A percentile compares a stretch with the other conserved stretches of the same genome.
Evolutionary conservation across 1,140 invertebrate genomes (phyloP).

Genomic region (Berghia stephanieae): DNA sequence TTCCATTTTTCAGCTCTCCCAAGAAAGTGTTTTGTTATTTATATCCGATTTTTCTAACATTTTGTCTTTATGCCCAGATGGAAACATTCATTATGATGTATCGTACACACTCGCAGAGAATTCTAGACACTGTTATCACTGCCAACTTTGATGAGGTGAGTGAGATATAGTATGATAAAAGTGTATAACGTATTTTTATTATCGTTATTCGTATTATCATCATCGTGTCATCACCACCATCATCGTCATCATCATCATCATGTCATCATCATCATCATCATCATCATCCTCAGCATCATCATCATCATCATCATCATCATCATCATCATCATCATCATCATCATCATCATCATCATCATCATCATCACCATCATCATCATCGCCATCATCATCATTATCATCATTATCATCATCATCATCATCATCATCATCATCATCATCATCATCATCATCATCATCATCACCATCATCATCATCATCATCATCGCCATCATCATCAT

Average conservation of each 20-base stretch:
- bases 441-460: constrained; percentile 9
- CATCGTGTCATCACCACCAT: no score
- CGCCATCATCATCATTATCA: not conserved
- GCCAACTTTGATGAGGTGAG: constrained; percentile 71
- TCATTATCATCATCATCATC: not conserved
- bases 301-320: constrained; percentile 2
- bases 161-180: not conserved
- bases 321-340: constrained; percentile 2
- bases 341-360: constrained; percentile 2
- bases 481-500: not conserved
- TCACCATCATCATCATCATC: not conserved
- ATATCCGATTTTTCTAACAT: not conserved
- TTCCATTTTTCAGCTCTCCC: not conserved
- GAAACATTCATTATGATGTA: constrained; percentile 72
- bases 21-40: not conserved
- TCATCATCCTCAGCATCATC: not conserved
- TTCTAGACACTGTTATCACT: constrained; percentile 70
- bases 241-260: constrained; percentile 21
- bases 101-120: constrained; percentile 70
- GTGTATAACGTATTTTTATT: no score
- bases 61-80: constrained; percentile 55
- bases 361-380: constrained; percentile 2
- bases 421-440: constrained; percentile 9
- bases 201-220: no score
- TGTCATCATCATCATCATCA: not conserved